Evolutionary conservation across 1,140 invertebrate genomes (phyloP), one percentile per base, ranked within the genome.

Genomic region (Drosophila quadrilineata): DNA sequence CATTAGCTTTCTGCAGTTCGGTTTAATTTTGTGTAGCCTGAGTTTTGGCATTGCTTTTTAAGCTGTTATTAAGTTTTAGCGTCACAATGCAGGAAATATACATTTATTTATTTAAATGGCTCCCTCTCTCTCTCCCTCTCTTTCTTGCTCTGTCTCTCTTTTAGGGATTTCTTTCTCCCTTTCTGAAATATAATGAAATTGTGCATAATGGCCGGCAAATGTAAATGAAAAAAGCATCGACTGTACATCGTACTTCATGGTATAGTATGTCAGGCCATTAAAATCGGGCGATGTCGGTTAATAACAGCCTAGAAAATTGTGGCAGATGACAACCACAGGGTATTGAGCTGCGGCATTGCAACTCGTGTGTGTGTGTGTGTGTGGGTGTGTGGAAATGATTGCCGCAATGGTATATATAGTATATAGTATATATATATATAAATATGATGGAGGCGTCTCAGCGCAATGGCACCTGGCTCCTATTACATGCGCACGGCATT

Each of bases 401-500:
- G 77, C 59, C 28, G 72, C 73, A 49, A 43, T 68, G 57, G 66
- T 68, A 56, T 64, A 72, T n/a, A n/a, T n/a, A n/a, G n/a, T n/a
- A n/a, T n/a, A n/a, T n/a, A n/a, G n/a, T n/a, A n/a, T n/a, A n/a
- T n/a, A n/a, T n/a, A n/a, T n/a, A n/a, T 76, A 65, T 63, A 64
- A 69, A 65, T 64, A 69, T 76, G 58, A 84, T 77, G 70, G 59
- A 84, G 79, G 74, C 71, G 75, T 77, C 73, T 82, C 77, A 79
- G 69, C 77, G 69, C 73, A 77, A 52, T 77, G 77, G 77, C 77
- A 82, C 77, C 77, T 82, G 77, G 77, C 79, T 82, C 79, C 77
- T 77, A 82, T 82, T 82, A 82, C 77, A 82, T 85, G 77, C 73
- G 69, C 77, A 85, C 57, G 82, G 77, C 73, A 84, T 84, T 84